Evolutionary conservation across 2,888 invertebrate genomes (phyloP).

Genomic region (Hyposoter dolosus): DNA sequence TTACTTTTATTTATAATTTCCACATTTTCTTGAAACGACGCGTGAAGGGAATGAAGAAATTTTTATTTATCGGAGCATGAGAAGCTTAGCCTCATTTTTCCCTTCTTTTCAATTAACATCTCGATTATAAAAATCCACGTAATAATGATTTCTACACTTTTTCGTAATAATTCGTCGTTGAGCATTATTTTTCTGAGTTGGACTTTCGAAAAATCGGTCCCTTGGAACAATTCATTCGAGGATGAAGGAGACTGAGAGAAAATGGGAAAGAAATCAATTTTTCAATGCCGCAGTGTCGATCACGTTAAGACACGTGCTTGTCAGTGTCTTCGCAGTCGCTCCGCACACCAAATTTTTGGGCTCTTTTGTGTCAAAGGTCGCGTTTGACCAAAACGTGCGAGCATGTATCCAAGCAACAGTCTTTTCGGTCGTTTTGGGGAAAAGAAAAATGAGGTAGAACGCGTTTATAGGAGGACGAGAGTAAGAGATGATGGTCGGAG

Average conservation of each 20-base stretch:
- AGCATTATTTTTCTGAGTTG: neutral
- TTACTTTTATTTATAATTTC: conserved; percentile 30
- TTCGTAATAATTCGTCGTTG: neutral
- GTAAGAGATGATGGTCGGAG: conserved; percentile 75
- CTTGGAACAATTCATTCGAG: neutral
- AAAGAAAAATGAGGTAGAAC: conserved; percentile 34
- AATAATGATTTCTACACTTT: neutral
- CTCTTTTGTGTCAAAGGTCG: conserved; percentile 49
- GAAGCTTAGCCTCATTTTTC: conserved; percentile 40
- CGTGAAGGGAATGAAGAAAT: conserved; percentile 73
- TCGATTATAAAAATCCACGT: neutral
- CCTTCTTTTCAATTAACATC: neutral
- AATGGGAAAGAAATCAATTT: conserved; percentile 18
- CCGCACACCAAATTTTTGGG: conserved; percentile 49
- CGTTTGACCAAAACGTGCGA: conserved; percentile 35
- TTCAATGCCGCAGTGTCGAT: conserved; percentile 48
- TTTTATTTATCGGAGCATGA: conserved; percentile 74
- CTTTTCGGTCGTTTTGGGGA: conserved; percentile 40
- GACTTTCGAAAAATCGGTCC: neutral
- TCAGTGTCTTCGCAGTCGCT: conserved; percentile 54
- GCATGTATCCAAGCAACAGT: conserved; percentile 32
- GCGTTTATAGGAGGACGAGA: conserved; percentile 74
- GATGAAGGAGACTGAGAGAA: conserved; percentile 3
- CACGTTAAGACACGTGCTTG: conserved; percentile 71
- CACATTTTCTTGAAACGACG: conserved; percentile 29